Evolutionary conservation across 2,888 invertebrate species (phyloP), one percentile per base, ranked within the genome.

Genomic region (Sphinx pinastri): DNA sequence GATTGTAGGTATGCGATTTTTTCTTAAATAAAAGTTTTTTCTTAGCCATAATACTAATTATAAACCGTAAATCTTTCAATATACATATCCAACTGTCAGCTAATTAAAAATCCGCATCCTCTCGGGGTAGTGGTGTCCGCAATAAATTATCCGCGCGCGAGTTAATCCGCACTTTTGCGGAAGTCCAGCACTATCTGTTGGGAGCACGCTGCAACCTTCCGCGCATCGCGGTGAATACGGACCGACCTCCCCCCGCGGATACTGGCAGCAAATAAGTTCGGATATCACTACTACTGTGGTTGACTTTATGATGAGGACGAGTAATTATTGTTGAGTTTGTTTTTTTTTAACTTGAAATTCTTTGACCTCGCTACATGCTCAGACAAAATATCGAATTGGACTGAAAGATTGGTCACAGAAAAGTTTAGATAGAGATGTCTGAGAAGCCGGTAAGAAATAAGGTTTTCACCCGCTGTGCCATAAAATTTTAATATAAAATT

Each of bases 191-290:
- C 93, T 93, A 93, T 93, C 93, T 92, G 92, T 82, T 86, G 82
- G 82, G 83, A 85, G 88, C 93, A 93, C 90, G 84, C 90, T 82
- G 88, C 88, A 87, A 91, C 93, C 93, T 92, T 93, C 89, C 87
- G 84, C 91, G 87, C 91, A 85, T 92, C 92, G 87, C 82, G 79
- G 81, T 82, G 87, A 90, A 91, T 89, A 90, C 90, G 91, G 82
- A 81, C 77, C 75, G 74, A 67, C 71, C 60, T 19, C 75, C 74
- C 66, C 63, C 14, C 68, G 47, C 47, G 4, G 10, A 83, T 86
- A 91, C 70, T 55, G 91, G 72, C 52, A 25, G 76, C 88, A 91
- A 70, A 81, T 74, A 74, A 74, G 68, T 25, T 49, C 16, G 31
- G 4, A 19, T 19, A 47, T 68, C 6, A 13, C 38, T 7, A 45